These are phyloP conservation scores for Ditula angustiorana DNA, from an alignment of 2,888 invertebrate genomes.

Conservation along the genomic window DNA sequence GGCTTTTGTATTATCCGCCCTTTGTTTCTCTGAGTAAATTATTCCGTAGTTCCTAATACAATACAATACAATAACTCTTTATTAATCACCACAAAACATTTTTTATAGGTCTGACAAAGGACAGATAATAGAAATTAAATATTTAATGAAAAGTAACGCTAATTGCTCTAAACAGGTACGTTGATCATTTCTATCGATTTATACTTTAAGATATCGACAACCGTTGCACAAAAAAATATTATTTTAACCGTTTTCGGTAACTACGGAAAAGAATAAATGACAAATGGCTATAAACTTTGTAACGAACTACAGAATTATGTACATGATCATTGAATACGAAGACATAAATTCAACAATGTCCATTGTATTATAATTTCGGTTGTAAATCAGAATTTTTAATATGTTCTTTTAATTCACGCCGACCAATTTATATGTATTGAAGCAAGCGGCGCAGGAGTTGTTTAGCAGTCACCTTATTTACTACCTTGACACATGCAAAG, in stretches of 20 bases:
- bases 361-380: conserved; percentile 73
- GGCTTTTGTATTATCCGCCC: too few species aligned
- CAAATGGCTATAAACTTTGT: conserved; percentile 26
- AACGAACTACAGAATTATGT: conserved; percentile 44
- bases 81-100: too few species aligned
- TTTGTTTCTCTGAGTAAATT: too few species aligned
- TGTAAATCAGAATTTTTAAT: conserved; percentile 73
- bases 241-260: not conserved
- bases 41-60: too few species aligned
- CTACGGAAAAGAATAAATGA: conserved; percentile 18
- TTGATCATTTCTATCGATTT: too few species aligned
- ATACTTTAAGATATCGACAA: too few species aligned
- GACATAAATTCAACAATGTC: conserved; percentile 64
- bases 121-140: too few species aligned
- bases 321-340: conserved; percentile 63
- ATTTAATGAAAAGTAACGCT: too few species aligned
- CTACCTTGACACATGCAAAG: conserved; percentile 48
- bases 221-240: not conserved
- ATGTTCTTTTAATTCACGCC: conserved; percentile 68
- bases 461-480: conserved; percentile 57
- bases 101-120: too few species aligned
- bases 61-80: too few species aligned
- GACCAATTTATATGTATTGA: conserved; percentile 64
- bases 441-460: conserved; percentile 54
- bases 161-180: too few species aligned